These are phyloP conservation scores for Helleia helle DNA, from an alignment of 2,888 invertebrate species.

Conservation along the genomic window DNA sequence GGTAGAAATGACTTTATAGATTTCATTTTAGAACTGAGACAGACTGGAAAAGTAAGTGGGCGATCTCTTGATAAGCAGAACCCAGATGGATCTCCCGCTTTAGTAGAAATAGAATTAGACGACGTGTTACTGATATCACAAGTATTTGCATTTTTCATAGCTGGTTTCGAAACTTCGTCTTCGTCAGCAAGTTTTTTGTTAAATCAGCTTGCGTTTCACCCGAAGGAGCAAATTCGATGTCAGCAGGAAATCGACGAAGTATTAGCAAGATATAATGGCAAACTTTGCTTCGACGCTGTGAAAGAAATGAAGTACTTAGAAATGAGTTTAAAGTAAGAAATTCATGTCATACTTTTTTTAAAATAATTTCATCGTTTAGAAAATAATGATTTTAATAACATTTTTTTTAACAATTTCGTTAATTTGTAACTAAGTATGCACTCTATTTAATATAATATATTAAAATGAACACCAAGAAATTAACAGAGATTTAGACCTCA, in stretches of 20 bases:
- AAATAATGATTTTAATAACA: too few relatives aligned
- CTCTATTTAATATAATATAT: too few relatives aligned
- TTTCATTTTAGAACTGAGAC: slow-evolving; percentile 30
- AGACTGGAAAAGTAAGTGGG: slow-evolving; percentile 37
- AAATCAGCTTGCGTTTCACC: slow-evolving; percentile 49
- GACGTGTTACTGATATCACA: slow-evolving; percentile 36
- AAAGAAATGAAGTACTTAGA: slow-evolving; percentile 37
- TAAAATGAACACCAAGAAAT: too few relatives aligned
- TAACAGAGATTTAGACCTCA: too few relatives aligned
- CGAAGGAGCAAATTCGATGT: slow-evolving; percentile 41
- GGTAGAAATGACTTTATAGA: slow-evolving; percentile 37
- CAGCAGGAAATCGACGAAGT: slow-evolving; percentile 47
- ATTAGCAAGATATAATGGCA: slow-evolving; percentile 35
- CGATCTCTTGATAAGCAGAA: slow-evolving; percentile 39
- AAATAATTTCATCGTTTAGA: too few relatives aligned
- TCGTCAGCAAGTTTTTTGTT: slow-evolving; percentile 47
- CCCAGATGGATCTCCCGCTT: slow-evolving; percentile 33
- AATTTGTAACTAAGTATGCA: too few relatives aligned
- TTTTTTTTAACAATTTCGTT: too few relatives aligned
- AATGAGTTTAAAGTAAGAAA: slow-evolving; percentile 20
- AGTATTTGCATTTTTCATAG: slow-evolving; percentile 47
- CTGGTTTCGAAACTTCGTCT: slow-evolving; percentile 64
- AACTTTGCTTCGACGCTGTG: slow-evolving; percentile 44
- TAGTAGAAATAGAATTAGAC: slow-evolving; percentile 37
- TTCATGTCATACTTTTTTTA: too few relatives aligned